Conservation (phyloP, 2,113 vertebrate genomes). For the Progne subis region DNA sequence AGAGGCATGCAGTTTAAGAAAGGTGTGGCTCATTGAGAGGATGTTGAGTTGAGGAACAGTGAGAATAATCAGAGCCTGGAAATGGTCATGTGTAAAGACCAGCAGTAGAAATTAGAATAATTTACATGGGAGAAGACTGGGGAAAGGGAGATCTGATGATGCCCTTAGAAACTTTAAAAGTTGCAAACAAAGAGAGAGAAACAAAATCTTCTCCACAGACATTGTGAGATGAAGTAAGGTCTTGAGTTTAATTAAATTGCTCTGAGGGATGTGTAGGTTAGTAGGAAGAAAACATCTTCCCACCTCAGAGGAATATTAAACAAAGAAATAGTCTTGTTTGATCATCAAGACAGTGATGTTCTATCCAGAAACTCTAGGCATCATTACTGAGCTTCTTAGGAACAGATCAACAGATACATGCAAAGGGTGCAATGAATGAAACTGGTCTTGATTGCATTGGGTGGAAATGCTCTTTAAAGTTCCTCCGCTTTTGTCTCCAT, state of each 20-base stretch:
- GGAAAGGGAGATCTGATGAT: too few relatives aligned
- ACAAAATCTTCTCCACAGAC: neutral
- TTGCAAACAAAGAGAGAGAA: neutral
- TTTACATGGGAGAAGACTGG: neutral
- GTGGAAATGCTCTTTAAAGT: neutral
- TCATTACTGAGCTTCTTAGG: neutral
- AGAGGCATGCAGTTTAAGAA: neutral
- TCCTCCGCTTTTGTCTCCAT: neutral
- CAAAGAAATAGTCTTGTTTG: neutral
- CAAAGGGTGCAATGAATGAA: neutral
- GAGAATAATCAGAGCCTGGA: neutral
- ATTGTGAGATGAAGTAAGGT: neutral
- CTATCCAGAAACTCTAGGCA: neutral
- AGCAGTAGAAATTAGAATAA: neutral
- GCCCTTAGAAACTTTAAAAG: neutral
- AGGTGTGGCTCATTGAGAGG: accelerated
- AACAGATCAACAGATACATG: neutral
- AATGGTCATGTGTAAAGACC: neutral
- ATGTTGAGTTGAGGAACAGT: neutral
- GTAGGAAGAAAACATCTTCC: neutral
- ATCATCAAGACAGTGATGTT: neutral
- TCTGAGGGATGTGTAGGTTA: neutral
- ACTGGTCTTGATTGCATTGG: neutral
- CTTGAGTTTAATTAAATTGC: neutral
- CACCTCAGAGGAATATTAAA: neutral